Evolutionary conservation across 2,113 vertebrate genomes (phyloP), one percentile per base, ranked within the genome.

Genomic region (Taurulus bubalis): DNA sequence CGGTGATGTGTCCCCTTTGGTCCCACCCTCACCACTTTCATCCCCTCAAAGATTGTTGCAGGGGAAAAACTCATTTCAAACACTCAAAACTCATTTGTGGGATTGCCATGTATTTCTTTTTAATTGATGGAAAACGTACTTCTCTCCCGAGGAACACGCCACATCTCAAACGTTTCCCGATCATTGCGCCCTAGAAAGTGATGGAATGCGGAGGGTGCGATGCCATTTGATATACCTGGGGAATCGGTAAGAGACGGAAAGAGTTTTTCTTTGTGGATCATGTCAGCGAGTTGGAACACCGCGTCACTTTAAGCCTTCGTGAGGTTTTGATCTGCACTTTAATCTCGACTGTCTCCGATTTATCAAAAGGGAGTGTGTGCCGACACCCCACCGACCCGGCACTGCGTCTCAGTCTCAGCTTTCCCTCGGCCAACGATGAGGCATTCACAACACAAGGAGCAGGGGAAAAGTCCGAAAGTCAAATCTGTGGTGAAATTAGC

Each of bases 331-430:
- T 85, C 36, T 56, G 58, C 64, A 1, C 77, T 89, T 87, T 81
- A 83, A 87, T 85, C 86, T 77, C 4, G 15, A 75, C 79, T 80
- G 71, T 67, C 75, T 70, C 30, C 26, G 80, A 85, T 85, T 89
- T 84, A 85, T 82, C 14, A 4, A 64, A 67, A 59, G 66, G 53
- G 69, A 56, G 51, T n/a, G 83, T 63, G 82, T 78, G 84, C 80
- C 14, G 71, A 56, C 34, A 82, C 77, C 87, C 78, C 65, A 47
- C 59, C 74, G 40, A 75, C 82, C 83, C 53, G 85, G 73, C 60
- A 49, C 62, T 20, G 10, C 56, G 70, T 87, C 77, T 84, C n/a
- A n/a, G n/a, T n/a, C 47, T 64, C 84, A 56, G 75, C 12, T 73
- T 62, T 65, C 79, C 36, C 45, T 66, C 11, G 12, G 45, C 34